A percentile compares a stretch with the other conserved stretches of the same genome.
These are phyloP conservation scores for Lepidocyrtinus sp. DNA, from an alignment of 2,888 invertebrate genomes.

Conservation along the genomic window DNA sequence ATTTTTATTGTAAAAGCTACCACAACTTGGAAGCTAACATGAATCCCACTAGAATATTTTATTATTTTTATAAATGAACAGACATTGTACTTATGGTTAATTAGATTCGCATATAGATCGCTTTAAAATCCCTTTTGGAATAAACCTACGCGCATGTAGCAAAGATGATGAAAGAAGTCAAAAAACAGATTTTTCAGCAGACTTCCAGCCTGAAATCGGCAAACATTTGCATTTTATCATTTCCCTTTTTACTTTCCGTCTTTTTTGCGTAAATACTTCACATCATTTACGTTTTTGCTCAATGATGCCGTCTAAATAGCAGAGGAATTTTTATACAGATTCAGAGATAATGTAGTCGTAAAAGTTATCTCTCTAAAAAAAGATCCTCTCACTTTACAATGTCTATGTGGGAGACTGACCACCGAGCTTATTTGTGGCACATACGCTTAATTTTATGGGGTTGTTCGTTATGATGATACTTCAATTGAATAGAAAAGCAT, in stretches of 20 bases:
- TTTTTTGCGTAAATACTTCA: background rate
- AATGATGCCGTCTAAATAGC: background rate
- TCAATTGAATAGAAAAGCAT: background rate
- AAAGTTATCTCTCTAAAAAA: background rate
- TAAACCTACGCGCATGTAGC: no score
- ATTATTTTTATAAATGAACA: no score
- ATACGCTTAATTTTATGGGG: background rate
- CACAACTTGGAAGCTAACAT: no score
- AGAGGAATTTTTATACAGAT: slow-evolving; percentile 5
- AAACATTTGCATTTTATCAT: background rate
- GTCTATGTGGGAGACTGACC: slow-evolving; percentile 10
- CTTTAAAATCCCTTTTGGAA: background rate
- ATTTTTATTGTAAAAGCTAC: no score
- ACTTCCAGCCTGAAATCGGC: background rate
- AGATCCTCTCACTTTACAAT: background rate
- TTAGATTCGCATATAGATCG: background rate
- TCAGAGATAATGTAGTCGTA: background rate
- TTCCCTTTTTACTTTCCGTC: background rate
- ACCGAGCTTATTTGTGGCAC: background rate
- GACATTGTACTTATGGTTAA: no score
- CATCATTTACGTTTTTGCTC: background rate
- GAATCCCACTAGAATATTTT: no score
- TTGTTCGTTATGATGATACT: background rate
- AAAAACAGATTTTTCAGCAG: background rate
- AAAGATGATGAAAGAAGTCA: background rate